Evolutionary conservation across 2,888 invertebrate species (phyloP), one percentile per base, ranked within the genome.

Genomic region (Dioctria linearis): DNA sequence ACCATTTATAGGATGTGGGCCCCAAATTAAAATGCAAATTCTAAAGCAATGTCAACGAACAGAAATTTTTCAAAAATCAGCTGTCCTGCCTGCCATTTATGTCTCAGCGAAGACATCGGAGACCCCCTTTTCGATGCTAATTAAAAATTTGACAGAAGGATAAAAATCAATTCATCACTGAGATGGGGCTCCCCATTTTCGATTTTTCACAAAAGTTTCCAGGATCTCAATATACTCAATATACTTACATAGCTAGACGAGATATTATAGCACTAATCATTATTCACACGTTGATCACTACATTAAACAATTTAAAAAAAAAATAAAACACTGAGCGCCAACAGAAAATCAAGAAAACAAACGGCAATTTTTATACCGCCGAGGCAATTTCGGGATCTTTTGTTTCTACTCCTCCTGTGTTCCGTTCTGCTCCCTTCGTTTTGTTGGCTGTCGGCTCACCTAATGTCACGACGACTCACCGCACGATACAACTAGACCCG

Each of bases 231-330:
- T 25, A 25, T 25, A 25, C 42, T 40, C 8, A 5, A n/a, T n/a
- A 42, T 86, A 88, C 88, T 88, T 85, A 88, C 88, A 88, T 88
- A 83, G 87, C 86, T 76, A 88, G 84, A 51, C 88, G 86, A 63
- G 88, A 88, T 83, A 88, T 85, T 80, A 88, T 84, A 80, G 87
- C 87, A 84, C 87, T 88, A 84, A 88, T 88, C 88, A 88, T 88
- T 81, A 82, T 49, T 71, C 63, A 63, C 69, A 73, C 6, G 54
- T 78, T 71, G 71, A 76, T 61, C 63, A 76, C 63, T 63, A 49
- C 76, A 76, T 76, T 63, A 66, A 66, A 42, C 43, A 1, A 6
- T 54, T 54, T 25, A 25, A 25, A 25, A 25, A 25, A 25, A 25
- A 25, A 25, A 25, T 25, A 63, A 37, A 63, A 63, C 37, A 37